Conservation (phyloP, 2,888 invertebrate species). For the Hirtodrosophila alboralis region DNA sequence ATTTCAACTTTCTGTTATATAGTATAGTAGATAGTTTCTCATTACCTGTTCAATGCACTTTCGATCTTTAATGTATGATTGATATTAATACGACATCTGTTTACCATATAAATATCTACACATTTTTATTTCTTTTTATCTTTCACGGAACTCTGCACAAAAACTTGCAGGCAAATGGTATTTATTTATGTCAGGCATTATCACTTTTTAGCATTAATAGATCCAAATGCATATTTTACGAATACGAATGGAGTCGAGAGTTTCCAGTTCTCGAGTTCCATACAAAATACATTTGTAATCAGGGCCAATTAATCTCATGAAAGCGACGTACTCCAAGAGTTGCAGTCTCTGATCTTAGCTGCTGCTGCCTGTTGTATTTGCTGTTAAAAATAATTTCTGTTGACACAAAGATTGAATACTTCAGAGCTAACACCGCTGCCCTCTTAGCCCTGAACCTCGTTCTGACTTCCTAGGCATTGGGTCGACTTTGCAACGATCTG, state of each 20-base stretch:
- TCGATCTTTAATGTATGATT: neutral
- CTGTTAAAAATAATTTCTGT: constrained; percentile 80
- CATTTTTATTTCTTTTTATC: neutral
- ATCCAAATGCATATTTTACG: constrained; percentile 76
- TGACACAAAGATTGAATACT: constrained; percentile 79
- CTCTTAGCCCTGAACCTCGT: neutral
- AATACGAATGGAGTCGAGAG: constrained; percentile 47
- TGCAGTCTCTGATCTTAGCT: constrained; percentile 20
- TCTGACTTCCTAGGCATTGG: no score
- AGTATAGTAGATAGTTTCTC: no score
- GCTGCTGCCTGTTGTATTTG: constrained; percentile 54
- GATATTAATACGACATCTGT: neutral
- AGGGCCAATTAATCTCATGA: constrained; percentile 71
- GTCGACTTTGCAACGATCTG: constrained; percentile 42
- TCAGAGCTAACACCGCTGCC: constrained; percentile 7
- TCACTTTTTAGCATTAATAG: constrained; percentile 71
- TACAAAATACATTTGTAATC: constrained; percentile 69
- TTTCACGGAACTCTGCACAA: constrained; percentile 1
- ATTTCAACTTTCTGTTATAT: no score
- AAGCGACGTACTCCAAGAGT: constrained; percentile 28
- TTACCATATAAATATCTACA: neutral
- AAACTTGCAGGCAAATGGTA: constrained; percentile 7
- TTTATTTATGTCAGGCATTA: constrained; percentile 66
- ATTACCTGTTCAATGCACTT: no score
- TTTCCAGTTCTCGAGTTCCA: constrained; percentile 32